Percentiles rank a stretch among this genome's conserved stretches.
These are phyloP conservation scores for Drosophila sp. DNA, from an alignment of 1,140 invertebrate genomes.

Conservation along the genomic window DNA sequence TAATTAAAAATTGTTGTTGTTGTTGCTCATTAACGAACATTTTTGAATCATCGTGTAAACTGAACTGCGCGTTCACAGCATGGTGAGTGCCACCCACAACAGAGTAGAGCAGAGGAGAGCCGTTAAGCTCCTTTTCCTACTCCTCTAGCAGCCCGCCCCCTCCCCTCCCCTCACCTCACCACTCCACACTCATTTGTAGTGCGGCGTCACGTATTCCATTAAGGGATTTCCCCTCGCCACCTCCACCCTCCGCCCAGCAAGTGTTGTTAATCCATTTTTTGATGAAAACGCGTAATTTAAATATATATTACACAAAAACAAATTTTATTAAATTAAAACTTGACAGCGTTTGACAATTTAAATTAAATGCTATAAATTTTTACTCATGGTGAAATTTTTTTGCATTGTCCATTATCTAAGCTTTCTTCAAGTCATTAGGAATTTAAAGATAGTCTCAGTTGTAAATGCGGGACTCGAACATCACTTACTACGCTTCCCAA, in stretches of 20 bases:
- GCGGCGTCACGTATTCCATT: conserved; percentile 8
- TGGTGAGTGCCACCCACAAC: conserved; percentile 25
- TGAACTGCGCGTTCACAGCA: conserved; percentile 41
- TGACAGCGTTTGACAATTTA: background rate
- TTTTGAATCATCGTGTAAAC: conserved; percentile 72
- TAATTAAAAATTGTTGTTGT: conserved; percentile 71
- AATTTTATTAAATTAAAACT: conserved; percentile 1
- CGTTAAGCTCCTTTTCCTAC: conserved; percentile 2
- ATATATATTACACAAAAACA: background rate
- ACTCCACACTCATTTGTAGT: background rate
- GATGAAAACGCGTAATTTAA: conserved; percentile 12
- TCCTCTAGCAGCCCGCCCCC: background rate
- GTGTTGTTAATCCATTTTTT: conserved; percentile 50
- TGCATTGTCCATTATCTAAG: too few species aligned
- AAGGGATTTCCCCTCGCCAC: background rate
- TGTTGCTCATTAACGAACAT: conserved; percentile 76
- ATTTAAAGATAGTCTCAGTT: too few species aligned
- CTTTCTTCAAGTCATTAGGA: too few species aligned
- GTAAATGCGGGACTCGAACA: too few species aligned
- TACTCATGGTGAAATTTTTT: too few species aligned
- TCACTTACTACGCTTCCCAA: too few species aligned
- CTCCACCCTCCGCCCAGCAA: background rate
- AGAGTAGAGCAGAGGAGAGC: background rate
- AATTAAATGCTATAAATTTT: too few species aligned
- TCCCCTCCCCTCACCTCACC: background rate